Evolutionary conservation across 2,113 vertebrate genomes (phyloP).

Genomic region (Diphyllodes magnificus): DNA sequence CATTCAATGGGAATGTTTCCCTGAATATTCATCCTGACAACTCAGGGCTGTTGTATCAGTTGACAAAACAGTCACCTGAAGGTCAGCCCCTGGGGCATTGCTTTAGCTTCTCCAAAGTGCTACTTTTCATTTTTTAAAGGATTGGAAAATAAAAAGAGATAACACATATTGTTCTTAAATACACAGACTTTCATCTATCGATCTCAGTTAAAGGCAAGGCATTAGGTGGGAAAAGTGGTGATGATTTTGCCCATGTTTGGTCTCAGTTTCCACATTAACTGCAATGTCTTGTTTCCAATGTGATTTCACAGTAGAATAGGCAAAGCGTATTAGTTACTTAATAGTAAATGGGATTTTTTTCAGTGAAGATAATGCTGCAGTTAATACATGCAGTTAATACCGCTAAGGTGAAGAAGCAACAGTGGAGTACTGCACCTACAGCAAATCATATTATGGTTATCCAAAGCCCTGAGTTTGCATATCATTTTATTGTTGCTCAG

Average conservation of each 20-base stretch:
- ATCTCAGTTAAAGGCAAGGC: not conserved
- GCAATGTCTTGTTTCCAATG: not conserved
- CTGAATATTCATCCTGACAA: not conserved
- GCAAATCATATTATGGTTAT: not conserved
- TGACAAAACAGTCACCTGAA: not conserved
- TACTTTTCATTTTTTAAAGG: not conserved
- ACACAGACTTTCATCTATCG: not conserved
- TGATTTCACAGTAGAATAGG: not conserved
- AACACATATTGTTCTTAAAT: not conserved
- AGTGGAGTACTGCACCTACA: not conserved
- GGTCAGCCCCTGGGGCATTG: not conserved
- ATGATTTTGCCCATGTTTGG: not conserved
- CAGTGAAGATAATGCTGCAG: not conserved
- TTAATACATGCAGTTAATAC: accelerated
- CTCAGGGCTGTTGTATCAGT: not conserved
- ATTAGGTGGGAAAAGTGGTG: not conserved
- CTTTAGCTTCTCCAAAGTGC: not conserved
- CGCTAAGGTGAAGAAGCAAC: not conserved
- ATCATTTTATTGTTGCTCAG: not conserved
- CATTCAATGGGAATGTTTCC: not conserved
- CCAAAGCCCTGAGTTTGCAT: not conserved
- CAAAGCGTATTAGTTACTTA: not conserved
- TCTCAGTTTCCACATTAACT: not conserved
- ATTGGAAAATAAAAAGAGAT: not conserved
- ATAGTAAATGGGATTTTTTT: not conserved